Evolutionary conservation across 1,140 invertebrate genomes (phyloP).

Genomic region (Catajapyx aquilonaris): DNA sequence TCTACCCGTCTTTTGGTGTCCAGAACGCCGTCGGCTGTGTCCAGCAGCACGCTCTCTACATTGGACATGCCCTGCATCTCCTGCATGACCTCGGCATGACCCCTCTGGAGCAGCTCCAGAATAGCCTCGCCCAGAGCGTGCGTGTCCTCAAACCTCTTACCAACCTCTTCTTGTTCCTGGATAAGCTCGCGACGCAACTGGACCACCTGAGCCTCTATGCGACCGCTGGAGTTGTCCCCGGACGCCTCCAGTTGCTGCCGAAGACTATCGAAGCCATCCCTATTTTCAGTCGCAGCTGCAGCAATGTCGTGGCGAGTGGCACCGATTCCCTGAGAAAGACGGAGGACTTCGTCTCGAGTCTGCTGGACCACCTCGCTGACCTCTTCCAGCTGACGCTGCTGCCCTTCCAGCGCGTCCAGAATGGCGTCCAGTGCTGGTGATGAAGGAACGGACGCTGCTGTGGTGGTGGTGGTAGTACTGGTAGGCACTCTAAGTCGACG

Average conservation of each 20-base stretch:
- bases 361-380: no score
- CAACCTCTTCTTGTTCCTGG: constrained; percentile 26
- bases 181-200: constrained; percentile 19
- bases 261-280: no score
- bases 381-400: no score
- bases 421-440: neutral
- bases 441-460: no score
- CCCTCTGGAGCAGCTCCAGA: constrained; percentile 29
- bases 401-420: constrained; percentile 1
- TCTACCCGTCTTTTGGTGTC: constrained; percentile 66
- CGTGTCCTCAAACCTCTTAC: constrained; percentile 26
- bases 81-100: constrained; percentile 28
- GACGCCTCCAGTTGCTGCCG: no score
- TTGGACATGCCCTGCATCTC: constrained; percentile 38
- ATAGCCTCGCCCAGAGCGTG: constrained; percentile 28
- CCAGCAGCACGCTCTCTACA: constrained; percentile 55
- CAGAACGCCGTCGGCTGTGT: constrained; percentile 62
- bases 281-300: no score
- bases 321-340: no score
- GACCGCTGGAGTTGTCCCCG: no score
- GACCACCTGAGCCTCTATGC: constrained; percentile 17
- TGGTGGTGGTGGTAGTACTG: no score
- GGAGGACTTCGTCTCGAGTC: no score
- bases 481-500: no score
- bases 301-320: no score